phyloP scores from a whole-genome alignment of 2,888 invertebrate genomes.

The Dexiosoma caninum region DNA sequence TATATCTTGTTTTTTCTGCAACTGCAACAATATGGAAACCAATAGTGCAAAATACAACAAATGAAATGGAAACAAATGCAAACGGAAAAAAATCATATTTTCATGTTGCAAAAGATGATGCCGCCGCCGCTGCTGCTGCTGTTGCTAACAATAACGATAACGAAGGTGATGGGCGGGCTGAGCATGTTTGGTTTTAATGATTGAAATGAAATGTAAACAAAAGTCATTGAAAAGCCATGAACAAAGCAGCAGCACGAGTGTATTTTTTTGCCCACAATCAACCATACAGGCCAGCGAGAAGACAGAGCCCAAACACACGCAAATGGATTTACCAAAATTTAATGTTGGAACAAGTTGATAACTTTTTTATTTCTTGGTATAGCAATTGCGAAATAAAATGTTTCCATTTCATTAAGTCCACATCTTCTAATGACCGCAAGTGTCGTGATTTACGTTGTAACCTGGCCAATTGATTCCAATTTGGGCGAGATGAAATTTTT shows the following conservation, averaged over 20 bases:
- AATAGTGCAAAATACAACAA: slow-evolving; percentile 27
- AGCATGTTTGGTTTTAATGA: slow-evolving; percentile 37
- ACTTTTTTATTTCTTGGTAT: no score
- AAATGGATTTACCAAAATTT: background rate
- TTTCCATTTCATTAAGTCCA: no score
- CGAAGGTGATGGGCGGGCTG: slow-evolving; percentile 30
- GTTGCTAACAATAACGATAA: background rate
- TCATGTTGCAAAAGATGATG: slow-evolving; percentile 10
- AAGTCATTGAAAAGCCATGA: slow-evolving; percentile 17
- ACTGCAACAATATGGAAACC: background rate
- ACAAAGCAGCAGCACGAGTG: background rate
- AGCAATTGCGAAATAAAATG: no score
- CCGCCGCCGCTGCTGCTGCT: background rate
- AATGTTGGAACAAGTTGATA: background rate
- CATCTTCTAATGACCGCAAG: no score
- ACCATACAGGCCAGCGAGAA: background rate
- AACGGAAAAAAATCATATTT: background rate
- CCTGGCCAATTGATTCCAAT: no score
- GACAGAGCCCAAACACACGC: background rate
- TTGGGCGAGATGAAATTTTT: no score
- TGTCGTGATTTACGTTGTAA: no score
- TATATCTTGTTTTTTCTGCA: background rate
- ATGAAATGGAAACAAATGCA: slow-evolving; percentile 38
- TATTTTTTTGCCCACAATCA: background rate
- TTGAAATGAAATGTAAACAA: slow-evolving; percentile 48